Evolutionary conservation across 2,113 vertebrate genomes (phyloP).

Genomic region (Ailurus styani): DNA sequence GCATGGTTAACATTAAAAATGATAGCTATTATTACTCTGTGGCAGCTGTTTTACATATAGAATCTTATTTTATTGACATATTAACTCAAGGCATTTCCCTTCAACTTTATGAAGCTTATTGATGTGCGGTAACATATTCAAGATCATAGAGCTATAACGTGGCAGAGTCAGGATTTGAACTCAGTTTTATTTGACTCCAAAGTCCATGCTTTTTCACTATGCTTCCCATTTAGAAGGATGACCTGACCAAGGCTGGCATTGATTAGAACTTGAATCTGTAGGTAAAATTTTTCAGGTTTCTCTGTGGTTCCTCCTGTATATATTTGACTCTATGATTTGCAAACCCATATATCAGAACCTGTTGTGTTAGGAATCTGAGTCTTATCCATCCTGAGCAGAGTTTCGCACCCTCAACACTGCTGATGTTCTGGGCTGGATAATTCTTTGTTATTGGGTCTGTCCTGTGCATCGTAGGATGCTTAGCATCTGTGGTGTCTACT

Average conservation of each 20-base stretch:
- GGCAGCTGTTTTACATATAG: background rate
- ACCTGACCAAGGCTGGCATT: background rate
- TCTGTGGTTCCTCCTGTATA: background rate
- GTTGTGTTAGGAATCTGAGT: background rate
- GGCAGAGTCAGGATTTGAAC: background rate
- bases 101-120: background rate
- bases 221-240: background rate
- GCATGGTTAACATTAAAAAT: background rate
- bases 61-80: background rate
- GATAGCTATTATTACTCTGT: background rate
- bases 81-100: background rate
- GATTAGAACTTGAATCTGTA: background rate
- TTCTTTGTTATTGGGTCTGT: background rate
- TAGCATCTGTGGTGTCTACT: background rate
- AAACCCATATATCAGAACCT: background rate
- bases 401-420: background rate
- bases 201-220: background rate
- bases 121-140: background rate
- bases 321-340: background rate
- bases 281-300: background rate
- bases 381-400: background rate
- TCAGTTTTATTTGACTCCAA: background rate
- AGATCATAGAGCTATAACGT: background rate
- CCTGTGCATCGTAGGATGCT: background rate
- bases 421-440: background rate